These are phyloP conservation scores for Hyperoodon ampullatus DNA, from an alignment of 2,113 vertebrate species.

Conservation along the genomic window DNA sequence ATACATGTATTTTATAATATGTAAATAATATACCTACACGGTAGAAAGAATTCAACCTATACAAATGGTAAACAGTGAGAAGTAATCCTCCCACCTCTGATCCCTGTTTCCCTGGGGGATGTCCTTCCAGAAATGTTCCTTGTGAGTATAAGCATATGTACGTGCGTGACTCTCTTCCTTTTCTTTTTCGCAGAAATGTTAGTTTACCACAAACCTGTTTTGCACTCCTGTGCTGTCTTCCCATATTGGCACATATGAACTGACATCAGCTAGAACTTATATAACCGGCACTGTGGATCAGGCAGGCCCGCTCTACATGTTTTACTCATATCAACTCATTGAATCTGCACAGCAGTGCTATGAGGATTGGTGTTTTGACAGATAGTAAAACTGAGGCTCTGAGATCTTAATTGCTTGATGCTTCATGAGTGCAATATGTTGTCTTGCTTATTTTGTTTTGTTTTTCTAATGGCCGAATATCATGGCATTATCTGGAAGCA, in stretches of 20 bases:
- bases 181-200: not conserved
- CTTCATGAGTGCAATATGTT: not conserved
- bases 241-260: rapidly evolving
- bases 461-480: not conserved
- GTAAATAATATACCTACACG: not conserved
- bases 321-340: not conserved
- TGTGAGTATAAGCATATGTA: rapidly evolving
- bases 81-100: not conserved
- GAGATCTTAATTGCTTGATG: not conserved
- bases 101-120: not conserved
- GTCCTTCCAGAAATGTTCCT: not conserved
- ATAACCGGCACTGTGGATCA: rapidly evolving
- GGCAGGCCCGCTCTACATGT: too few relatives aligned
- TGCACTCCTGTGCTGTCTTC: not conserved
- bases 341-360: not conserved
- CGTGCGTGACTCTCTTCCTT: not conserved
- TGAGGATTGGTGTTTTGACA: not conserved
- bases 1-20: not conserved
- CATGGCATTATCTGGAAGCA: not conserved
- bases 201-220: not conserved
- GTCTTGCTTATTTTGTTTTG: not conserved
- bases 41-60: not conserved
- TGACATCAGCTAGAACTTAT: not conserved
- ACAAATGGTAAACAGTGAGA: not conserved
- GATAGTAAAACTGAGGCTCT: not conserved